Conservation (phyloP, 2,797 vertebrate genomes). For the Scleropages formosus region DNA sequence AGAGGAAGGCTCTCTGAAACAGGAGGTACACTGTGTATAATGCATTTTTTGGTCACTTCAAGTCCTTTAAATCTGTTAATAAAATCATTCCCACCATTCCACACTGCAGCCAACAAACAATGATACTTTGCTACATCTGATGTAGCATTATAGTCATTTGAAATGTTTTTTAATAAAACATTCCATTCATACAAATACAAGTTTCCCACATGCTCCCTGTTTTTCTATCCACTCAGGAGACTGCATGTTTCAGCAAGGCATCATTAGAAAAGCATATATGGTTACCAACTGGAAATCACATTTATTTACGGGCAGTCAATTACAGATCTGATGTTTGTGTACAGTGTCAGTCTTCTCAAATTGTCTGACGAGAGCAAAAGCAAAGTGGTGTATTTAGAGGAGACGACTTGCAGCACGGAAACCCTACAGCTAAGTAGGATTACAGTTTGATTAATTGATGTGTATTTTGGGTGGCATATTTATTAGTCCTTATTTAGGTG, state of each 20-base stretch:
- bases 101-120: background rate
- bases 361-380: too few relatives aligned
- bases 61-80: slow-evolving; percentile 6
- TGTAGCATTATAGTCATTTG: too few relatives aligned
- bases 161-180: too few relatives aligned
- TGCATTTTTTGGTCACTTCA: background rate
- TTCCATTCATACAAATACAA: too few relatives aligned
- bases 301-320: background rate
- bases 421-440: background rate
- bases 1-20: slow-evolving; percentile 88
- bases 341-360: too few relatives aligned
- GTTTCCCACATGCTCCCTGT: too few relatives aligned
- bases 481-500: background rate
- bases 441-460: slow-evolving; percentile 12
- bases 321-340: too few relatives aligned
- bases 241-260: too few relatives aligned
- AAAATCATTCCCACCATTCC: background rate
- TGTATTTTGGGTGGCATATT: slow-evolving; percentile 10
- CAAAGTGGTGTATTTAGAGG: background rate
- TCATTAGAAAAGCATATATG: too few relatives aligned
- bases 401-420: background rate
- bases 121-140: too few relatives aligned
- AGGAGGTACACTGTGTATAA: slow-evolving; percentile 73
- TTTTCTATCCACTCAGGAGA: too few relatives aligned
- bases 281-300: too few relatives aligned